These are phyloP conservation scores for Pseudomyrmex concolor DNA, from an alignment of 1,140 invertebrate genomes.

Conservation along the genomic window DNA sequence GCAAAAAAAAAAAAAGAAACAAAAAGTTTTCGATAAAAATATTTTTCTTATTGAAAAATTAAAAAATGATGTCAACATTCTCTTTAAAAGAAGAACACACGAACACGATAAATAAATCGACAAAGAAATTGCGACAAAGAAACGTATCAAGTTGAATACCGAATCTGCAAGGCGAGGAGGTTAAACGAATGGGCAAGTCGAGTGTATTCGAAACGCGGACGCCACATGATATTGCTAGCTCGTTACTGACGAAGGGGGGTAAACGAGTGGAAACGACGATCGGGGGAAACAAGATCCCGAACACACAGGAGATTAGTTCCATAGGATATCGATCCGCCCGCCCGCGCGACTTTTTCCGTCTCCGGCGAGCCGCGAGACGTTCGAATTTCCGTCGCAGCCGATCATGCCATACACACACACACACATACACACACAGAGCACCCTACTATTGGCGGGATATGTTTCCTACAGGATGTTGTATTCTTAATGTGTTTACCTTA, in stretches of 20 bases:
- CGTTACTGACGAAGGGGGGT: slow-evolving; percentile 60
- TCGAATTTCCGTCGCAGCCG: slow-evolving; percentile 71
- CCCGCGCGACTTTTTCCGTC: slow-evolving; percentile 59
- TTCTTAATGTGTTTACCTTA: slow-evolving; percentile 81
- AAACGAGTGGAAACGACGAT: slow-evolving; percentile 60
- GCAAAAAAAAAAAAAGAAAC: too few species aligned
- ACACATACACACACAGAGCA: slow-evolving; percentile 19
- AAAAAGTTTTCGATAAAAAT: too few species aligned
- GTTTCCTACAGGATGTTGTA: slow-evolving; percentile 77
- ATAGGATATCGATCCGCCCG: neutral
- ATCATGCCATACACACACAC: slow-evolving; percentile 13
- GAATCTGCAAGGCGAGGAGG: neutral
- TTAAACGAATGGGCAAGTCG: slow-evolving; percentile 19
- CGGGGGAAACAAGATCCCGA: slow-evolving; percentile 63
- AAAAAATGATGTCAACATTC: too few species aligned
- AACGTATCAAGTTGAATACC: too few species aligned
- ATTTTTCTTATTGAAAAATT: too few species aligned
- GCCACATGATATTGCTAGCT: neutral
- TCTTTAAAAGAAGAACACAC: too few species aligned
- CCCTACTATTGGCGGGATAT: slow-evolving; percentile 69
- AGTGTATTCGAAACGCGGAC: slow-evolving; percentile 14
- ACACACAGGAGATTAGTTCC: slow-evolving; percentile 67
- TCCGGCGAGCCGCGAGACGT: slow-evolving; percentile 65
- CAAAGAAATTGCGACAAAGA: too few species aligned
- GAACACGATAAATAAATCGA: too few species aligned